These are phyloP conservation scores for Salvelinus alpinus DNA, from an alignment of 2,113 vertebrate genomes.

Conservation along the genomic window DNA sequence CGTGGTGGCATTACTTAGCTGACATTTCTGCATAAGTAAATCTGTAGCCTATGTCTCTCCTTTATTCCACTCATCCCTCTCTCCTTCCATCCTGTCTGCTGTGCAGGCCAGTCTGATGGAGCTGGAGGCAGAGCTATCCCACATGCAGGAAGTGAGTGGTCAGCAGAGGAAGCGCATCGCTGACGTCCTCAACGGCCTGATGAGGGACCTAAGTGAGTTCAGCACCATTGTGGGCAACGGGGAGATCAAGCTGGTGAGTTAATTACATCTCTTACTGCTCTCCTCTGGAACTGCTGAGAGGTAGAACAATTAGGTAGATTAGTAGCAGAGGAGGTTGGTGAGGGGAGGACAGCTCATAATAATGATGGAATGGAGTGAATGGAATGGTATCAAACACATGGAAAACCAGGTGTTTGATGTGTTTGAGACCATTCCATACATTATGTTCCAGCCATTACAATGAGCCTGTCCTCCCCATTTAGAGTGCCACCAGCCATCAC, in stretches of 20 bases:
- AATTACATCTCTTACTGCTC: slow-evolving; percentile 54
- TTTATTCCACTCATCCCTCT: background rate
- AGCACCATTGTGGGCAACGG: slow-evolving; percentile 89
- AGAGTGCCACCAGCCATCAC: slow-evolving; percentile 63
- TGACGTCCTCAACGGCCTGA: slow-evolving; percentile 88
- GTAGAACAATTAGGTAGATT: slow-evolving; percentile 46
- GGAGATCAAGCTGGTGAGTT: slow-evolving; percentile 89
- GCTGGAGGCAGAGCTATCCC: slow-evolving; percentile 87
- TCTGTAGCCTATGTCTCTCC: background rate
- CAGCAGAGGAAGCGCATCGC: slow-evolving; percentile 90
- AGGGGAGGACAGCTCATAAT: slow-evolving; percentile 79
- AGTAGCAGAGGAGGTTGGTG: slow-evolving; percentile 63
- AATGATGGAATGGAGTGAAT: too few relatives aligned
- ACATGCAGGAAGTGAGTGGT: slow-evolving; percentile 86
- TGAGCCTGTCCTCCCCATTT: too few relatives aligned
- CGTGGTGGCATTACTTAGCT: background rate
- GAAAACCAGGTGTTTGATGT: too few relatives aligned
- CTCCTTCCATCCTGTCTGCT: background rate
- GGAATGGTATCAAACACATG: too few relatives aligned
- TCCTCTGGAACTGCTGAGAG: background rate
- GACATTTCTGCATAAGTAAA: background rate
- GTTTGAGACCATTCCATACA: too few relatives aligned
- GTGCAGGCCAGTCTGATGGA: slow-evolving; percentile 83
- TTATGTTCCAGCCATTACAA: too few relatives aligned
- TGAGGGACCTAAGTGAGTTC: slow-evolving; percentile 94